Percentiles rank a stretch among this genome's conserved stretches.
These are phyloP conservation scores for Hemiprocne comata DNA, from an alignment of 2,113 vertebrate genomes.

Conservation along the genomic window DNA sequence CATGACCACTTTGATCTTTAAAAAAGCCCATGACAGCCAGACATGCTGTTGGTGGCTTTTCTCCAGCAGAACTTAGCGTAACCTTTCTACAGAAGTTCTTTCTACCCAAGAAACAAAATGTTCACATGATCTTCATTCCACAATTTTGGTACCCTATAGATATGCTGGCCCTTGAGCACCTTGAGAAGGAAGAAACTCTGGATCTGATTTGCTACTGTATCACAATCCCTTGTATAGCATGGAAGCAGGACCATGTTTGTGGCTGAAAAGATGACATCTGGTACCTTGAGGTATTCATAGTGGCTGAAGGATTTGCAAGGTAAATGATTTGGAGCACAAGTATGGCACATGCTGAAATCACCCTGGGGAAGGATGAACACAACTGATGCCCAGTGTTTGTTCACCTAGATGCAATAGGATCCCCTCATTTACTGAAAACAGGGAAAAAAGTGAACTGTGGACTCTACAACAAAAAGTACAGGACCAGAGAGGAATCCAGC, in stretches of 20 bases:
- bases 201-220: background rate
- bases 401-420: background rate
- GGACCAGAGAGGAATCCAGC: background rate
- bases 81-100: background rate
- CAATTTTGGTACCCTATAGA: background rate
- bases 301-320: background rate
- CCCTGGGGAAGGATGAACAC: background rate
- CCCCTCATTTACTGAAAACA: background rate
- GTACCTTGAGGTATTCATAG: background rate
- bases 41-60: accelerated
- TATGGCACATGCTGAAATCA: accelerated
- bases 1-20: background rate
- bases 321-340: background rate
- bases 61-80: background rate
- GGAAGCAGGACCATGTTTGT: background rate
- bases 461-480: background rate
- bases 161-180: background rate
- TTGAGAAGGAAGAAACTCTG: background rate
- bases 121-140: background rate
- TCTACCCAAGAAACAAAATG: background rate
- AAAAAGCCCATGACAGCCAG: background rate
- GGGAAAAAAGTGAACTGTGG: background rate
- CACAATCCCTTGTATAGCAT: background rate
- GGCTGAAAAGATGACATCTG: background rate
- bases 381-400: accelerated